Evolutionary conservation across 2,888 invertebrate species (phyloP).

Genomic region (Peribatodes rhomboidaria): DNA sequence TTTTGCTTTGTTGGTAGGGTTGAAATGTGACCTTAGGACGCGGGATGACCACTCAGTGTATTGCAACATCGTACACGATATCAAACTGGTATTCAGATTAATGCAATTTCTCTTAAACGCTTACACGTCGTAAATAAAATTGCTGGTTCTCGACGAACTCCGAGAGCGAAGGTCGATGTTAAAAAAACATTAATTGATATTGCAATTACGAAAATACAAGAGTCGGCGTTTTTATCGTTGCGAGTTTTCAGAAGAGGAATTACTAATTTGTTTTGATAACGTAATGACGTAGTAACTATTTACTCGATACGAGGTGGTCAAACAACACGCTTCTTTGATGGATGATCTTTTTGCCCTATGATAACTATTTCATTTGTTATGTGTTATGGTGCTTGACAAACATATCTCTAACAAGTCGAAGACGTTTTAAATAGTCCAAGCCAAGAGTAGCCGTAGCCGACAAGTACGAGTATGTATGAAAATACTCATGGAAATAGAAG

Average conservation of each 20-base stretch:
- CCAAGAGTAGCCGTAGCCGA: too few relatives aligned
- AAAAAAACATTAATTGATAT: constrained; percentile 78
- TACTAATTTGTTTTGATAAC: constrained; percentile 50
- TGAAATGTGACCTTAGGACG: constrained; percentile 59
- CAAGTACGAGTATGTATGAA: too few relatives aligned
- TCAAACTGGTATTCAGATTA: constrained; percentile 86
- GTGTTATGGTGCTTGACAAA: too few relatives aligned
- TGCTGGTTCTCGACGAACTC: constrained; percentile 76
- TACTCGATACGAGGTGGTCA: neutral
- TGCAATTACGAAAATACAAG: constrained; percentile 61
- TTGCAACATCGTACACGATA: constrained; percentile 85
- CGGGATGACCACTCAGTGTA: constrained; percentile 70
- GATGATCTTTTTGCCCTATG: too few relatives aligned
- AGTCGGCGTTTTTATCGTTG: constrained; percentile 56
- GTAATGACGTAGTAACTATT: constrained; percentile 14
- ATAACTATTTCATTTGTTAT: too few relatives aligned
- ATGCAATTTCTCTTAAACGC: constrained; percentile 87
- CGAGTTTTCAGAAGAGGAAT: constrained; percentile 50
- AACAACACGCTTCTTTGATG: too few relatives aligned
- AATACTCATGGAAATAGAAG: too few relatives aligned
- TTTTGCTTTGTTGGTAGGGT: constrained; percentile 51
- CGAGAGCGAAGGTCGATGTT: constrained; percentile 69
- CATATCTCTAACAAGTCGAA: too few relatives aligned
- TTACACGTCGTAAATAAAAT: constrained; percentile 87
- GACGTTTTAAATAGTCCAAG: too few relatives aligned